Conservation (phyloP, 2,797 vertebrate genomes). For the Esox masquinongy region DNA sequence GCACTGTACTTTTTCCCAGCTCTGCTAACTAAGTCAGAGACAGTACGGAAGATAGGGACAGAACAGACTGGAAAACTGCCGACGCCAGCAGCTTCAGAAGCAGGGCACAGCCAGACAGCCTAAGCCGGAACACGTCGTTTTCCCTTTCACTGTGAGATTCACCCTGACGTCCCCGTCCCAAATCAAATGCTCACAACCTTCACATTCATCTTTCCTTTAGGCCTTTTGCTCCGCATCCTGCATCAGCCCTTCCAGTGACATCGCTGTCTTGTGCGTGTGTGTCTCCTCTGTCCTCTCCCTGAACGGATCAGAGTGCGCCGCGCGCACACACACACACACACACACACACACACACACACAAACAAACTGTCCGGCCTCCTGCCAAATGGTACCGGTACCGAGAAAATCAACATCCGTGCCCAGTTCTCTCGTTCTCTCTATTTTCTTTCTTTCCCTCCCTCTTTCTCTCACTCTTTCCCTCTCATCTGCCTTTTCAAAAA, state of each 20-base stretch:
- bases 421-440: background rate
- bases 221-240: slow-evolving; percentile 5
- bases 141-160: slow-evolving; percentile 53
- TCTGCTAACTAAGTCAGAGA: background rate
- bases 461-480: background rate
- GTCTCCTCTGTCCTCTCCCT: slow-evolving; percentile 35
- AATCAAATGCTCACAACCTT: slow-evolving; percentile 50
- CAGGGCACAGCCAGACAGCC: slow-evolving; percentile 57
- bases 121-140: slow-evolving; percentile 58
- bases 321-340: slow-evolving; percentile 15
- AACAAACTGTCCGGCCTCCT: slow-evolving; percentile 4
- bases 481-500: background rate
- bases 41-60: background rate
- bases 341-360: slow-evolving; percentile 20
- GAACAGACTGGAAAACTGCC: slow-evolving; percentile 55
- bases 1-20: background rate
- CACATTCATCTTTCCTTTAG: slow-evolving; percentile 33
- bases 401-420: background rate
- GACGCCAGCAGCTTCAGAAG: slow-evolving; percentile 57
- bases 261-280: slow-evolving; percentile 28
- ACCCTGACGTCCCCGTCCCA: slow-evolving; percentile 48
- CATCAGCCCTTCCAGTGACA: slow-evolving; percentile 35
- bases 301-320: slow-evolving; percentile 26
- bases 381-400: background rate
- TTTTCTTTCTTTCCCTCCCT: background rate